A percentile compares a stretch with the other conserved stretches of the same genome.
Conservation (phyloP, 2,113 vertebrate species). For the Psittacula cyanocephala region DNA sequence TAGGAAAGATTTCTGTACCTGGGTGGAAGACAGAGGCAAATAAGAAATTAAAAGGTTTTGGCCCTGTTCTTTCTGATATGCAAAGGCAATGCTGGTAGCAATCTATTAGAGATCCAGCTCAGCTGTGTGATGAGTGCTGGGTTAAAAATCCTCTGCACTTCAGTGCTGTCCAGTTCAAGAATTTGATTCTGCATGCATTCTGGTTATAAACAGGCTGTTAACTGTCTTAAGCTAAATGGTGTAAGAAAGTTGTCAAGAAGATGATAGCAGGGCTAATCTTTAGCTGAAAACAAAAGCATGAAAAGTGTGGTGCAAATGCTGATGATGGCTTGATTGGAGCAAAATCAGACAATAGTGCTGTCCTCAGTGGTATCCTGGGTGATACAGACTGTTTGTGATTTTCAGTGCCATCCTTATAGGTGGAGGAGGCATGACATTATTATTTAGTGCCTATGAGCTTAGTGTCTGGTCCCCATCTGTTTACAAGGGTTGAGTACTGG, state of each 20-base stretch:
- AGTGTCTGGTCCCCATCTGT: background rate
- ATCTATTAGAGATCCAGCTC: background rate
- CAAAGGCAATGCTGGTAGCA: background rate
- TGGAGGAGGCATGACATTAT: background rate
- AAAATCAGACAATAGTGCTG: background rate
- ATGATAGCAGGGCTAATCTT: background rate
- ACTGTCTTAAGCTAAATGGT: background rate
- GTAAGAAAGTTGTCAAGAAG: background rate
- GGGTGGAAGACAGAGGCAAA: background rate
- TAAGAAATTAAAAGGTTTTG: background rate
- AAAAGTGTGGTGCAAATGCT: background rate
- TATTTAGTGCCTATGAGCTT: background rate
- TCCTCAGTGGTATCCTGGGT: background rate
- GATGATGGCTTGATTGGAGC: background rate
- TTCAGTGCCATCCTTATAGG: background rate
- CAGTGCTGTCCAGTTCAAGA: background rate
- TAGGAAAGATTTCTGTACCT: background rate
- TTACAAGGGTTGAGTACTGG: background rate
- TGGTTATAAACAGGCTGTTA: background rate
- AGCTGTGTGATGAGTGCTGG: background rate
- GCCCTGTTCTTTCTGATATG: background rate
- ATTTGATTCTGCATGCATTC: background rate
- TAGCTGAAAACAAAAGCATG: background rate
- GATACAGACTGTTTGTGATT: background rate
- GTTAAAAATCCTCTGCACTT: background rate